A percentile compares a stretch with the other conserved stretches of the same genome.
phyloP scores from a whole-genome alignment of 2,797 vertebrate species.

The Pteropus rufus region DNA sequence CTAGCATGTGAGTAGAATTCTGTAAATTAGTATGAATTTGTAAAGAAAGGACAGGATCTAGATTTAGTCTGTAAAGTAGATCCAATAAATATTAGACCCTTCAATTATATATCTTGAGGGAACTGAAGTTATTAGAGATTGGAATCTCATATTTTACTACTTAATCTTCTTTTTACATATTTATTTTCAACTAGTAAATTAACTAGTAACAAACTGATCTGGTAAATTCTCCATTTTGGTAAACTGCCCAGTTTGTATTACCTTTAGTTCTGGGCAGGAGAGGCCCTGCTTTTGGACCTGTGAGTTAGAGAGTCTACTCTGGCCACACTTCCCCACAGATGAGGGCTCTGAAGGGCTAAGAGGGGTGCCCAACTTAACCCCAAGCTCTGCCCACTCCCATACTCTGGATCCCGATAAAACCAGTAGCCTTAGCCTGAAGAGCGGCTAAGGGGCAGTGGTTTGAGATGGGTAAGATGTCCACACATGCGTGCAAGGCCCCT shows the following conservation, averaged over 20 bases:
- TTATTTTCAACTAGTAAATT: constrained; percentile 20
- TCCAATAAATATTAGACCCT: neutral
- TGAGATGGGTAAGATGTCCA: neutral
- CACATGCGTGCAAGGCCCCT: neutral
- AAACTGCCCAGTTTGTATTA: neutral
- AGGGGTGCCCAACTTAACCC: too few relatives aligned
- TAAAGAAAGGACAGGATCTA: constrained; percentile 15
- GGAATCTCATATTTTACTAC: constrained; percentile 25
- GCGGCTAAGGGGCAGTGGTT: neutral
- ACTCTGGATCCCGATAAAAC: neutral
- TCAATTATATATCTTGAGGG: constrained; percentile 9
- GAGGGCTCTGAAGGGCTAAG: neutral
- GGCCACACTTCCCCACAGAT: neutral
- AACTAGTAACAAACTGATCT: neutral
- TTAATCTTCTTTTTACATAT: neutral
- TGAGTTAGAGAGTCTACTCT: neutral
- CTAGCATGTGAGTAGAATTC: neutral
- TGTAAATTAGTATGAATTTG: neutral
- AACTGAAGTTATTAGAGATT: constrained; percentile 5
- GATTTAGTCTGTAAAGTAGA: neutral
- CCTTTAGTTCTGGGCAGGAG: neutral
- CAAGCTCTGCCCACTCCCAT: accelerated
- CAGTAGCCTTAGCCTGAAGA: neutral
- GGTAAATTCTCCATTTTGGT: neutral
- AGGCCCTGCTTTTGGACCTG: neutral